Base-by-base conservation (phyloP, 2,888 invertebrate genomes). In the Lepidochrysops patricia region DNA sequence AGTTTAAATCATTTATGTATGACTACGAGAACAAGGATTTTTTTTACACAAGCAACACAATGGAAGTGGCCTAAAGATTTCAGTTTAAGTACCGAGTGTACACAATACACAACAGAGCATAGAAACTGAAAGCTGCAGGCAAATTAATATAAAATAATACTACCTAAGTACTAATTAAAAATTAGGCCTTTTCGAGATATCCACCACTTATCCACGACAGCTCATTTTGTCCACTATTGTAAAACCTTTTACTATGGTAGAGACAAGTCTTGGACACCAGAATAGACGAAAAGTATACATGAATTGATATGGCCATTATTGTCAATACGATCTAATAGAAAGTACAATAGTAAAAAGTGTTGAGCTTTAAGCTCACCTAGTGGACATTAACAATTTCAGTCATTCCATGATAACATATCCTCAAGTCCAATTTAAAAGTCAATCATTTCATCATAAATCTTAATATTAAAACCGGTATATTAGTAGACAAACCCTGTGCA, bases 401-500 rank as follows among this genome's bases (percentile, higher is more conserved):
- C 43, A 43, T 23, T 43, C 19, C 12, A 23, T 13, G 13, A 15
- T 19, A 43, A 19, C n/a, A 13, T 35, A 37, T 43, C 6, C n/a
- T 4, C 43, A 4, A 13, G 6, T 43, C 6, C 2, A 43, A 15
- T 27, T 50, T 52, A 4, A 13, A 13, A 26, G 4, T 27, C 52
- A 15, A 52, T 3, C 15, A 50, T 26, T 50, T n/a, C 13, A 50
- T n/a, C 2, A 5, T 34, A 50, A n/a, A 27, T 3, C 13, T 27
- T 37, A 15, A 37, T 15, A 37, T 37, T 37, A 43, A 43, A 43
- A 43, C 3, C 43, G 9, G 9, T 12, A 49, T 49, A 49, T 26
- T 50, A 50, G 26, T 26, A 7, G 6, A 43, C 6, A 26, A 27
- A 52, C 52, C 52, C 52, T 52, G 52, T 52, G 52, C 27, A 52